Evolutionary conservation across 2,888 invertebrate species (phyloP), one percentile per base, ranked within the genome.

Genomic region (Phragmatobia fuliginosa): DNA sequence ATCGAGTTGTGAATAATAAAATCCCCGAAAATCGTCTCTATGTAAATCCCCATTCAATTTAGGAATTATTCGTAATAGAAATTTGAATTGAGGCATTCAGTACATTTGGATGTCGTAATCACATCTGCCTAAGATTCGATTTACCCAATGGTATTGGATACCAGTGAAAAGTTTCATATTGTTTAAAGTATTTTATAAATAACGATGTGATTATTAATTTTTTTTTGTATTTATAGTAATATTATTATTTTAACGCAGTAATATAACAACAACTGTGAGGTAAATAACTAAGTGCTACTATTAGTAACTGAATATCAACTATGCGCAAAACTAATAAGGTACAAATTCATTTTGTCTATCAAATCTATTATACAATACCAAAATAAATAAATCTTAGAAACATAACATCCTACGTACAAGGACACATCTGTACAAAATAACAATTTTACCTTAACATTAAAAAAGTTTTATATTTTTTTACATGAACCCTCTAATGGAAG

Each of bases 21-120:
- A 86, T 83, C 80, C 78, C 75, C 74, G 75, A 78, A 82, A 85
- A 87, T 85, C 85, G 85, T 83, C 86, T 84, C 78, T 75, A 80
- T 74, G 58, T 81, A 78, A 84, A 86, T 85, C 80, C 80, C 82
- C 78, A 87, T 89, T 87, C 81, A 84, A 86, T 85, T 84, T 77
- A 76, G 73, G 82, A 85, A 86, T 88, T 85, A 85, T 85, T 82
- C 76, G 83, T 82, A 85, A 88, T 84, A 84, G 82, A 88, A 88
- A 85, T 87, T 85, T 84, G 83, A 85, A 86, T 85, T 76, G 81
- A 71, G 81, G 74, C 70, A 80, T 84, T 81, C 76, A 78, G 81
- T 84, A 84, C 80, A 82, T 85, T 87, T 83, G 77, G 82, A 81
- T 78, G 80, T 79, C 78, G 85, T 87, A 87, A 88, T 88, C 83